Conservation (phyloP, 1,140 invertebrate genomes). For the Mylabris phalerata region DNA sequence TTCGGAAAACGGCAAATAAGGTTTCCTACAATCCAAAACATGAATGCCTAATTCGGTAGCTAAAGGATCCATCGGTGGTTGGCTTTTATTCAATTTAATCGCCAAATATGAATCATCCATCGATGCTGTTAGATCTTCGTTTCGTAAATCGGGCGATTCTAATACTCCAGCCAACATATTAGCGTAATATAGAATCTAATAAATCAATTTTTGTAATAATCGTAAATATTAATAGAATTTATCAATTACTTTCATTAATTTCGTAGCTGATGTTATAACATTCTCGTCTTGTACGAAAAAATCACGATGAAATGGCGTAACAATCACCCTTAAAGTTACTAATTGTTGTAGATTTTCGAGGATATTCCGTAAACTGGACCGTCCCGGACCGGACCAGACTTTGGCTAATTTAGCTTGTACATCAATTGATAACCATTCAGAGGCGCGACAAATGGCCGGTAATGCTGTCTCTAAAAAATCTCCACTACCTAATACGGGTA, state of each 20-base stretch:
- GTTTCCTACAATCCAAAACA: slow-evolving; percentile 72
- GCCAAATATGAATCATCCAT: slow-evolving; percentile 31
- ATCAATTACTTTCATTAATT: slow-evolving; percentile 64
- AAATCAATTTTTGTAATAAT: slow-evolving; percentile 18
- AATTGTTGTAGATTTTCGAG: slow-evolving; percentile 80
- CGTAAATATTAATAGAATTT: not conserved
- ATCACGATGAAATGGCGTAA: slow-evolving; percentile 62
- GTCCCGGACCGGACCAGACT: slow-evolving; percentile 69
- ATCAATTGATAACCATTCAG: slow-evolving; percentile 61
- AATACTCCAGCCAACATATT: slow-evolving; percentile 76
- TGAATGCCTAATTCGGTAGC: slow-evolving; percentile 60
- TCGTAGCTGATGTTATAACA: slow-evolving; percentile 71
- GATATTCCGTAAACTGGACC: slow-evolving; percentile 62
- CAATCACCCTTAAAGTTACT: slow-evolving; percentile 74
- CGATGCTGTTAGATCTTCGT: slow-evolving; percentile 44
- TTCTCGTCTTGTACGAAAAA: slow-evolving; percentile 79
- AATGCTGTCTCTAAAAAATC: slow-evolving; percentile 79
- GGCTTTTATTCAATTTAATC: slow-evolving; percentile 28
- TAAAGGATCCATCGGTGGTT: slow-evolving; percentile 31
- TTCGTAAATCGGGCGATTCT: slow-evolving; percentile 56
- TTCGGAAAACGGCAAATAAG: slow-evolving; percentile 76
- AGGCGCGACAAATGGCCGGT: slow-evolving; percentile 73
- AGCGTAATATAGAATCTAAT: slow-evolving; percentile 82
- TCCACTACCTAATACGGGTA: slow-evolving; percentile 67
- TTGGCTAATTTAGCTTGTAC: slow-evolving; percentile 75